Percentiles rank a stretch among this genome's conserved stretches.
Evolutionary conservation across 1,140 invertebrate species (phyloP).

Genomic region (Drosophila funebris): DNA sequence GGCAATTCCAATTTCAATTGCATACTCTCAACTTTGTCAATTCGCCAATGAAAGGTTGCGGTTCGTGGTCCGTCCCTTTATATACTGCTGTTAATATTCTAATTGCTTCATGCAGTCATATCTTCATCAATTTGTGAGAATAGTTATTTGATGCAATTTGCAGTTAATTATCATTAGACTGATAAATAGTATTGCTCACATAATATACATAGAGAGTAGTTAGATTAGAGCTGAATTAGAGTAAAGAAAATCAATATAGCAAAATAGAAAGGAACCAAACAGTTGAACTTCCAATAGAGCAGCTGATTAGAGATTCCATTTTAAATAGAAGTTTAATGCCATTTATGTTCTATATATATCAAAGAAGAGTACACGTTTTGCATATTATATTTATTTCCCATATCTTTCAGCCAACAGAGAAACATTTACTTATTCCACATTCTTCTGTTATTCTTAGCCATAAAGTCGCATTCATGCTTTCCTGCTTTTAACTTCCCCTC

Average conservation of each 20-base stretch:
- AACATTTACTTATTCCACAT: too few species aligned
- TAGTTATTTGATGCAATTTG: not conserved
- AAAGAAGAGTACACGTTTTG: too few species aligned
- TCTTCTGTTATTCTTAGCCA: too few species aligned
- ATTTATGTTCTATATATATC: too few species aligned
- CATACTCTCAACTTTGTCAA: not conserved
- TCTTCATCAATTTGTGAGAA: not conserved
- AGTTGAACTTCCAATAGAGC: too few species aligned
- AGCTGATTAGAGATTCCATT: too few species aligned
- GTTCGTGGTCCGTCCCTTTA: not conserved
- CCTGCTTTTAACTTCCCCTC: not conserved
- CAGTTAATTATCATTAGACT: not conserved
- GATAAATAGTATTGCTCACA: not conserved
- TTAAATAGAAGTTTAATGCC: too few species aligned
- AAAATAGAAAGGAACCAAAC: not conserved
- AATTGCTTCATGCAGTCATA: not conserved
- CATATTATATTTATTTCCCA: too few species aligned
- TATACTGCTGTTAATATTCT: not conserved
- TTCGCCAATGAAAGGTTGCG: not conserved
- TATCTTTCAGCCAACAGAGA: too few species aligned
- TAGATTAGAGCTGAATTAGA: too few species aligned
- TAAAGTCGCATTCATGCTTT: not conserved
- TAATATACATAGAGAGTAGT: not conserved
- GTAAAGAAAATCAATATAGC: too few species aligned
- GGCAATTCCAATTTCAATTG: constrained; percentile 8